Evolutionary conservation across 2,113 vertebrate genomes (phyloP), one percentile per base, ranked within the genome.

Genomic region (Scartelaos histophorus): DNA sequence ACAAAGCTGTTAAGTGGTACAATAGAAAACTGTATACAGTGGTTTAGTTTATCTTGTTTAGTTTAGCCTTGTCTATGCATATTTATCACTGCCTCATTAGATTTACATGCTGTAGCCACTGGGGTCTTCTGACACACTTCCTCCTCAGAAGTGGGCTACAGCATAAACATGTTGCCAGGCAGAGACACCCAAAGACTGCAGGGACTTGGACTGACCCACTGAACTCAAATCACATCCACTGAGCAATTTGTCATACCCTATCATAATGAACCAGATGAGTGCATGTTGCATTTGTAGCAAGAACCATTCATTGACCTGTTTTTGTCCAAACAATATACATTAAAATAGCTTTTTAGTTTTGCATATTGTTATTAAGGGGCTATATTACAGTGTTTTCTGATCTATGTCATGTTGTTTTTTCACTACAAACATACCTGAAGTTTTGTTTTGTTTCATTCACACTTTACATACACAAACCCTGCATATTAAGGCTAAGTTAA

Each of bases 61-160:
- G 15, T 17, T 74, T 53, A 64, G 58, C 35, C 51, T 12, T 67
- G 22, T 67, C 5, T 19, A 60, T 22, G 21, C 34, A 58, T 13
- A 47, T 69, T 15, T 51, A 45, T 12, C 46, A 51, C 35, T 34
- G 5, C 6, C 9, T 65, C 71, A 81, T 82, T 46, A 70, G 74
- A 75, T 77, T 53, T 62, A 66, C 34, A 67, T 53, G 72, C 78
- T 64, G 49, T n/a, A 38, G 58, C 62, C 72, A 72, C 22, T 68
- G 69, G 51, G 35, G 3, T 34, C 58, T 68, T 60, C 43, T 76
- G 73, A 85, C 84, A 79, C 65, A 74, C 77, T 76, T 82, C 67
- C 69, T 24, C 24, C 62, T 53, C 13, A 62, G 24, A 67, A 81
- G 69, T 47, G 58, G 67, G 46, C 60, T 69, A 58, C 69, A 7